Evolutionary conservation across 2,113 vertebrate genomes (phyloP).

Genomic region (Pardalotus punctatus): DNA sequence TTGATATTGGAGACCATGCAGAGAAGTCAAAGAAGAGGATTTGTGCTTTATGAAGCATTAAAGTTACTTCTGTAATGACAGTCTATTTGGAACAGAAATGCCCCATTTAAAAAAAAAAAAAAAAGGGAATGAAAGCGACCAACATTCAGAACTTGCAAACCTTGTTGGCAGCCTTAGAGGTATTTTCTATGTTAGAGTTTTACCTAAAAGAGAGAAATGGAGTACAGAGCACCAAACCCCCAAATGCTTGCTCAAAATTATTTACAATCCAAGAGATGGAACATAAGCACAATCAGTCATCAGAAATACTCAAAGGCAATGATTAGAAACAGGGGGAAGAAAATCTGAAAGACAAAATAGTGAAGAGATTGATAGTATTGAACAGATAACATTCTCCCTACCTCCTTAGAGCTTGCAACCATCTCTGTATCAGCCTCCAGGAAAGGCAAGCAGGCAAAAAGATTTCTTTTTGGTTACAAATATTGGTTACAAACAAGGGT

Average conservation of each 20-base stretch:
- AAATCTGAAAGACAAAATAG: neutral
- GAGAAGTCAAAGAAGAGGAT: slow-evolving; percentile 41
- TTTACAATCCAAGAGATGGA: neutral
- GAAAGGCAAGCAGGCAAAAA: neutral
- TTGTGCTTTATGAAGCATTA: slow-evolving; percentile 28
- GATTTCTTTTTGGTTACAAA: neutral
- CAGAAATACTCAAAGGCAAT: neutral
- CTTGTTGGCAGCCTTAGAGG: neutral
- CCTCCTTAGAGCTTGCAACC: neutral
- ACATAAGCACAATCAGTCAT: neutral
- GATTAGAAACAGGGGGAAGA: neutral
- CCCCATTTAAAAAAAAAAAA: neutral
- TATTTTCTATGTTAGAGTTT: neutral
- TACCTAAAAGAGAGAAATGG: neutral
- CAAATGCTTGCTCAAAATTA: neutral
- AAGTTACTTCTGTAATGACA: slow-evolving; percentile 19
- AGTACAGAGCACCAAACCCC: neutral
- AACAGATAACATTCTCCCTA: neutral
- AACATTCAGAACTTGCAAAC: neutral
- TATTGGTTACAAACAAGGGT: neutral
- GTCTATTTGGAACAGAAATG: slow-evolving; percentile 24
- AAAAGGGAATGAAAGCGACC: neutral
- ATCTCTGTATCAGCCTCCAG: neutral
- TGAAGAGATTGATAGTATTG: neutral
- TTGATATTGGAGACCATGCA: slow-evolving; percentile 38